Evolutionary conservation across 2,888 invertebrate genomes (phyloP).

Genomic region (Protonemura montana): DNA sequence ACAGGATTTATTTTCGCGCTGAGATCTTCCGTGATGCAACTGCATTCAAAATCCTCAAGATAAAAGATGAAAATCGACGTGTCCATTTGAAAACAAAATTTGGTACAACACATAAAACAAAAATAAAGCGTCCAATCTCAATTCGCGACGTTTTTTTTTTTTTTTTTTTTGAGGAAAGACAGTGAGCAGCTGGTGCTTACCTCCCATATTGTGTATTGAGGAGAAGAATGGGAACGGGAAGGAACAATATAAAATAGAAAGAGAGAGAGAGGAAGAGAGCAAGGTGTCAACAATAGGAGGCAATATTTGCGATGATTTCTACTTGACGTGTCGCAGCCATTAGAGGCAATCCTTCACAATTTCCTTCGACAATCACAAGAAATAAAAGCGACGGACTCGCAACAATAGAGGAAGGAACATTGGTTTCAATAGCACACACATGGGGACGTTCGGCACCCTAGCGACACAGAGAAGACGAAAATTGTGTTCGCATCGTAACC

Average conservation of each 20-base stretch:
- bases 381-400: background rate
- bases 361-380: background rate
- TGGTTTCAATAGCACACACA: background rate
- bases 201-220: background rate
- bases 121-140: background rate
- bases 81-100: too few relatives aligned
- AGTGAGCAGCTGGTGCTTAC: background rate
- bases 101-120: background rate
- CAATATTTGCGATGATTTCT: slow-evolving; percentile 19
- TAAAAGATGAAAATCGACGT: too few relatives aligned
- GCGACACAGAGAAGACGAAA: too few relatives aligned
- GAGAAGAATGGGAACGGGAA: background rate
- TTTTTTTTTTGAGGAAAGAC: too few relatives aligned
- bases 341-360: slow-evolving; percentile 10
- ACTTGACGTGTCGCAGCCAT: background rate
- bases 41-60: too few relatives aligned
- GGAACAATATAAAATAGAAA: background rate
- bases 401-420: slow-evolving; percentile 8
- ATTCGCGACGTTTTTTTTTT: background rate
- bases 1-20: background rate
- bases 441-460: too few relatives aligned
- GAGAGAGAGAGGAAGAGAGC: background rate
- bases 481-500: too few relatives aligned
- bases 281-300: slow-evolving; percentile 21
- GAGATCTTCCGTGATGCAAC: background rate